Conservation (phyloP, 2,888 invertebrate species). For the Serrognathus titanus region DNA sequence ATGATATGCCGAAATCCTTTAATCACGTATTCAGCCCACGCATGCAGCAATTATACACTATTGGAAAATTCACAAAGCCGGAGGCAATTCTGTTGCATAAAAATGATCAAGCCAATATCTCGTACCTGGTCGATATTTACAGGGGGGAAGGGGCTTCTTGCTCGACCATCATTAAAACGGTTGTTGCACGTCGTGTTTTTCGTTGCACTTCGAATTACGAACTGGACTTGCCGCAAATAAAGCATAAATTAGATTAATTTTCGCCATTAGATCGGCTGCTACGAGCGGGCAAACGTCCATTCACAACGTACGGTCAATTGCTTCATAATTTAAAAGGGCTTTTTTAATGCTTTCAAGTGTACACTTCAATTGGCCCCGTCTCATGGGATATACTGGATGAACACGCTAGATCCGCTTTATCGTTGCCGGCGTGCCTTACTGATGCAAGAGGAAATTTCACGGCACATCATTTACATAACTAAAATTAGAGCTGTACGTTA, state of each 20-base stretch:
- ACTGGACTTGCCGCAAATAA: background rate
- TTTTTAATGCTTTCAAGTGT: background rate
- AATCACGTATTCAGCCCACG: constrained; percentile 35
- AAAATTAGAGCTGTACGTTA: constrained; percentile 1
- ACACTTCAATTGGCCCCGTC: constrained; percentile 1
- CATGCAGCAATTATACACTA: constrained; percentile 32
- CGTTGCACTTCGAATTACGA: background rate
- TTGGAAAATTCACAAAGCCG: constrained; percentile 17
- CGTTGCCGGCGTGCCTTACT: background rate
- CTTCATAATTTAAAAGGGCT: background rate
- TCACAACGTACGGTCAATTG: too few relatives aligned
- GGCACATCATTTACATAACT: constrained; percentile 2
- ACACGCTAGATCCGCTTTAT: constrained; percentile 2
- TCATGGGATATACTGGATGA: background rate
- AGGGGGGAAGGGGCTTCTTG: too few relatives aligned
- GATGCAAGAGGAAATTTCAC: constrained; percentile 2
- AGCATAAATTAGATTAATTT: constrained; percentile 1
- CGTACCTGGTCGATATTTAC: too few relatives aligned
- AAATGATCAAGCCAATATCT: too few relatives aligned
- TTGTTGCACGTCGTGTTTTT: background rate
- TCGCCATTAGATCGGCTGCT: background rate
- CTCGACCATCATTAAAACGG: too few relatives aligned
- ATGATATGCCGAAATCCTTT: constrained; percentile 35
- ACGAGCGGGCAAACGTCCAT: background rate
- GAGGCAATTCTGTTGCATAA: too few relatives aligned